These are phyloP conservation scores for Rhagonycha fulva DNA, from an alignment of 2,888 invertebrate genomes.

Conservation along the genomic window DNA sequence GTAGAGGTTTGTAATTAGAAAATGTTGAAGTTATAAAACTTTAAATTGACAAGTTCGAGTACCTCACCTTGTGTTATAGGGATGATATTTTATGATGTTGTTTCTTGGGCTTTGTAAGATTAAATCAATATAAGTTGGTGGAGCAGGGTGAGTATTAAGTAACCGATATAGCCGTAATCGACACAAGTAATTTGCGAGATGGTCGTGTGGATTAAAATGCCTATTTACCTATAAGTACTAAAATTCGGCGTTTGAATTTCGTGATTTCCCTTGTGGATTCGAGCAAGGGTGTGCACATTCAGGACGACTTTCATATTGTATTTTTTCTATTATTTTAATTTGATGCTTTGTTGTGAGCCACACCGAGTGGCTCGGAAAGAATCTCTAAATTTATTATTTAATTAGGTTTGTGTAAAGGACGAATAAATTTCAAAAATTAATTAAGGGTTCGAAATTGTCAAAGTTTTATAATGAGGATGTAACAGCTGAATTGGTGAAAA, in stretches of 20 bases:
- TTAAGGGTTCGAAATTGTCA: neutral
- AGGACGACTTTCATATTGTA: neutral
- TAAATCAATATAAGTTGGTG: neutral
- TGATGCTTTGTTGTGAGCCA: neutral
- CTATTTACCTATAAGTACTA: slow-evolving; percentile 10
- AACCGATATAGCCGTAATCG: neutral
- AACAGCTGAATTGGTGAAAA: neutral
- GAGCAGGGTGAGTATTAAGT: neutral
- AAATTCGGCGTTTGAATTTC: slow-evolving; percentile 9
- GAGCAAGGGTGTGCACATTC: neutral
- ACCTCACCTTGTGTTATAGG: neutral
- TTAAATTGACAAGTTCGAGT: slow-evolving; percentile 6
- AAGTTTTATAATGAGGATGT: neutral
- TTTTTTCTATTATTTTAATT: neutral
- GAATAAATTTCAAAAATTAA: neutral
- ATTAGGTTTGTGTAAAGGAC: neutral
- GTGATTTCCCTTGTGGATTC: slow-evolving; percentile 7
- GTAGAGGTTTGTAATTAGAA: slow-evolving; percentile 1
- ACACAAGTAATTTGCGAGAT: neutral
- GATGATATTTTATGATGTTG: neutral
- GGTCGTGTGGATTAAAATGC: slow-evolving; percentile 9
- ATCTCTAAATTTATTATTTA: neutral
- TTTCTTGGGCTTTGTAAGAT: neutral
- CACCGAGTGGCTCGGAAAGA: neutral
- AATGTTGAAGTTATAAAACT: slow-evolving; percentile 6